phyloP scores from a whole-genome alignment of 2,113 vertebrate species.

The Heteronetta atricapilla region DNA sequence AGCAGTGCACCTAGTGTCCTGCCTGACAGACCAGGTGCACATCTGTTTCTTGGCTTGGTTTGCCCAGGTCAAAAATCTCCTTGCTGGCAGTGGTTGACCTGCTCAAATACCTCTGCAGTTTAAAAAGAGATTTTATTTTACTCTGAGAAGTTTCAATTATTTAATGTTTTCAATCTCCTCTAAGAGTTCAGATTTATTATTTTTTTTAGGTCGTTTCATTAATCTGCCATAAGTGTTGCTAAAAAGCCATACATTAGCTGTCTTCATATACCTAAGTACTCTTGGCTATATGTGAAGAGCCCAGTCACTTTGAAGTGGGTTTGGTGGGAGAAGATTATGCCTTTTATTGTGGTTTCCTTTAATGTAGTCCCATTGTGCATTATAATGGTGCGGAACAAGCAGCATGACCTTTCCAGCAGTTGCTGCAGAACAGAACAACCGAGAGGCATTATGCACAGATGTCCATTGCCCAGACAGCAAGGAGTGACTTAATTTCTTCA shows the following conservation, averaged over 20 bases:
- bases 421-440: neutral
- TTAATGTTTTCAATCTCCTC: neutral
- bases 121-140: conserved; percentile 23
- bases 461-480: neutral
- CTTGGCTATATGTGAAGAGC: neutral
- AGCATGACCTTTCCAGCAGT: neutral
- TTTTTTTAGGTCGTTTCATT: neutral
- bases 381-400: neutral
- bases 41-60: conserved; percentile 27
- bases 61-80: conserved; percentile 36
- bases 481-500: neutral
- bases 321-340: conserved; percentile 16
- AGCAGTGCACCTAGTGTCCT: neutral
- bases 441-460: neutral
- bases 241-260: neutral
- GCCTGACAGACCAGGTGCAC: neutral
- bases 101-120: conserved; percentile 5
- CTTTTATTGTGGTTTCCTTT: conserved; percentile 61
- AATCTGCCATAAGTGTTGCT: neutral
- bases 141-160: neutral
- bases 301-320: conserved; percentile 45
- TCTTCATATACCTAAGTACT: neutral
- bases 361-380: neutral
- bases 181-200: neutral
- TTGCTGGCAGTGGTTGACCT: conserved; percentile 8